Evolutionary conservation across 2,113 vertebrate genomes (phyloP).

Genomic region (Lophura nycthemera): DNA sequence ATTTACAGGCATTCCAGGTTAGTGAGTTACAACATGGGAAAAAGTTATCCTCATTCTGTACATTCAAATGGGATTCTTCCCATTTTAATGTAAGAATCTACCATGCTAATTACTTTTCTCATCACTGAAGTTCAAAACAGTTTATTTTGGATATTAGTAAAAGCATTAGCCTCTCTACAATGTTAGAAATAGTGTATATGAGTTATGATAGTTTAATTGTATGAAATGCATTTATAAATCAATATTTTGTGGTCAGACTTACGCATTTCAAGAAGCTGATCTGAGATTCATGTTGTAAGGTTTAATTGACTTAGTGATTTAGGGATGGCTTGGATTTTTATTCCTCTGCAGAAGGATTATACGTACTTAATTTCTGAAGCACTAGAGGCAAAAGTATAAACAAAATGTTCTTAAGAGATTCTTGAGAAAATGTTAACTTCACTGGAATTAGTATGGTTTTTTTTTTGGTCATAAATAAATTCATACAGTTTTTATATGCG

Average conservation of each 20-base stretch:
- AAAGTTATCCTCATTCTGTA: neutral
- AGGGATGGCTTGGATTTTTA: neutral
- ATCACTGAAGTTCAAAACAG: no score
- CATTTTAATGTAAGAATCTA: neutral
- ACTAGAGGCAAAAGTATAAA: neutral
- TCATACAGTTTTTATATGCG: neutral
- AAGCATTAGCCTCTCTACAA: neutral
- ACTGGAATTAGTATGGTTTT: neutral
- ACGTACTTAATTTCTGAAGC: neutral
- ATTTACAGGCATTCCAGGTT: neutral
- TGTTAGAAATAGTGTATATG: neutral
- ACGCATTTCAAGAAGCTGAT: neutral
- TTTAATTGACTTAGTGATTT: conserved; percentile 47
- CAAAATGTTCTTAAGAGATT: neutral
- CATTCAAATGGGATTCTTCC: neutral
- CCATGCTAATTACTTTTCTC: neutral
- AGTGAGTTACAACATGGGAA: neutral
- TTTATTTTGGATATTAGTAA: neutral
- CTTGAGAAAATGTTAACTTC: neutral
- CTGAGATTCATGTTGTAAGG: neutral
- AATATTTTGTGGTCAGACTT: neutral
- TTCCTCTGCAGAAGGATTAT: conserved; percentile 9
- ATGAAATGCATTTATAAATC: neutral
- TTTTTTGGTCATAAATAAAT: neutral
- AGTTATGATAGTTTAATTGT: no score